Base-by-base conservation (phyloP, 1,140 invertebrate genomes). In the Drusus annulatus region DNA sequence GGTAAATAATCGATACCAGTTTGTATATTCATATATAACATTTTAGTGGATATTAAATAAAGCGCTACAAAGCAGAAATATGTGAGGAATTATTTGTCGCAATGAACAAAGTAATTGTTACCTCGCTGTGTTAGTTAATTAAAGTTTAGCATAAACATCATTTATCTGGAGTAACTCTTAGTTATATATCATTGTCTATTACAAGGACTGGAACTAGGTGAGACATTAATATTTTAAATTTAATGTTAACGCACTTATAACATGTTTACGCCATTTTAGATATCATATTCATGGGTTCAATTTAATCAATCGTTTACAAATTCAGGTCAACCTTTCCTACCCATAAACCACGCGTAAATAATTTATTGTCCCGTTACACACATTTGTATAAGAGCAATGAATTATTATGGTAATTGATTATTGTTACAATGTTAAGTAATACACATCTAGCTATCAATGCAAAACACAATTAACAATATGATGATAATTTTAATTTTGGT, bases 111-210 rank as follows among this genome's bases (percentile, higher is more conserved):
- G 63, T 68, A 50, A 68, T 68, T 68, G 63, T 68, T 68, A 68
- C 16, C 5, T 31, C 5, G 28, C 5, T 68, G 8, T 68, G 45
- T 50, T 28, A n/a, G 71, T 58, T 28, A 75, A 75, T 75, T 75
- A 58, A 56, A 17, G 25, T 60, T 75, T 75, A 56, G 52, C 52
- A 75, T 75, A 75, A 75, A 75, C 71, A 56, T 58, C 23, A 58
- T 7, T 58, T 28, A 19, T 45, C 6, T 58, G 50, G 45, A 19
- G 16, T 71, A 23, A 56, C 23, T 58, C 25, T 4, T 10, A 56
- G 71, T 50, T 45, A 75, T 75, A 75, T 58, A 58, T 75, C 60
- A 75, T 31, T 36, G 71, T 75, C 71, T 16, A 58, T 19, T 28
- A 58, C 54, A 75, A 75, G 71, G 71, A 54, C 71, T 58, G 6